Base-by-base conservation (phyloP, 2,113 vertebrate genomes). In the Hippocampus barbouri region DNA sequence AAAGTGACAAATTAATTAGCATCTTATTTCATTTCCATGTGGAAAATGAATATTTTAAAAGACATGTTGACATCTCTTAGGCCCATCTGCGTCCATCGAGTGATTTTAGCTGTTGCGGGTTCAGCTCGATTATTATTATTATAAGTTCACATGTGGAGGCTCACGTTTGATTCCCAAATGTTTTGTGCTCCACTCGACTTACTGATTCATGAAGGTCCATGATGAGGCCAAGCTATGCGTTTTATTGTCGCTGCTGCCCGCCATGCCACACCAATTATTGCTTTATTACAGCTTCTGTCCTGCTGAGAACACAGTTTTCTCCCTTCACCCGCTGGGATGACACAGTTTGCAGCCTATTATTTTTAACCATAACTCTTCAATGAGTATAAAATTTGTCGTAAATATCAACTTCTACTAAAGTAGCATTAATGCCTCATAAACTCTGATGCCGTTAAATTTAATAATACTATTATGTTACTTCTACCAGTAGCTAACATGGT, bases 251-350 rank as follows among this genome's bases (percentile, higher is more conserved):
- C 81, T 85, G 85, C 82, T 12, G n/a, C 64, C 64, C 10, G 67
- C 79, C 75, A 83, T 8, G 85, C 72, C 75, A 76, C 80, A 79
- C 79, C 77, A 66, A 66, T 64, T 62, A 69, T 66, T 63, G 76
- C 77, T 87, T 87, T 86, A 85, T 85, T 74, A 23, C 67, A 54
- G 16, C 68, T 56, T 49, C 69, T 34, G 69, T 54, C 86, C 80
- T 67, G 15, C 83, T 65, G 86, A 72, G 89, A 89, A 87, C 86
- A 89, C 83, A 66, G 75, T n/a, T 63, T 45, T 66, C 71, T 66
- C 68, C 20, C 34, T 84, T 61, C 62, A 56, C 82, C 74, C 70
- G 75, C 76, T 14, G 63, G 54, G 64, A 75, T 23, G 53, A 66
- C 67, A 16, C 67, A 16, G 63, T 82, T 81, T 53, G 77, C 14